A percentile compares a stretch with the other conserved stretches of the same genome.
Evolutionary conservation across 1,140 invertebrate species (phyloP).

Genomic region (Halesus radiatus): DNA sequence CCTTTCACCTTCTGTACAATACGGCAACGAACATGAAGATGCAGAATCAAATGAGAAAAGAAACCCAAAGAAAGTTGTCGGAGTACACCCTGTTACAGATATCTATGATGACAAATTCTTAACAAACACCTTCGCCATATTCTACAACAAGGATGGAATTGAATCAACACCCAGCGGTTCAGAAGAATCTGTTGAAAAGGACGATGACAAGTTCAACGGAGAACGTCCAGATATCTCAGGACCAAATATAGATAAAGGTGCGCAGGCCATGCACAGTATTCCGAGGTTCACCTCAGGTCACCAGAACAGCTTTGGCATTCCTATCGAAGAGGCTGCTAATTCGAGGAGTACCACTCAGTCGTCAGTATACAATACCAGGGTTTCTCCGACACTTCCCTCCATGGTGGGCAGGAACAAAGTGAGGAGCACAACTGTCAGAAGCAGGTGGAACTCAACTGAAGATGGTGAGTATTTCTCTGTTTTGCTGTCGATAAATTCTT

Average conservation of each 20-base stretch:
- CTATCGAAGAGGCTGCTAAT: conserved; percentile 72
- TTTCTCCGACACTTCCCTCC: conserved; percentile 72
- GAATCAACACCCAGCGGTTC: conserved; percentile 53
- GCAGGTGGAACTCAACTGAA: conserved; percentile 56
- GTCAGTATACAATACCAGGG: conserved; percentile 69
- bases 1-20: conserved; percentile 67
- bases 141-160: conserved; percentile 55
- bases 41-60: conserved; percentile 61
- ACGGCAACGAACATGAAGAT: conserved; percentile 64
- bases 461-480: conserved; percentile 53
- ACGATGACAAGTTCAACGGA: conserved; percentile 26
- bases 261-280: conserved; percentile 7
- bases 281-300: conserved; percentile 72
- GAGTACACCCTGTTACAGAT: conserved; percentile 53
- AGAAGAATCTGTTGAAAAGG: conserved; percentile 38
- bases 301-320: conserved; percentile 73
- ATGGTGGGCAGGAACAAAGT: conserved; percentile 59
- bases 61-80: conserved; percentile 60
- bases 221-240: not conserved
- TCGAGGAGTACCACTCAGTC: conserved; percentile 69
- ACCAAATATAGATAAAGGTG: conserved; percentile 21
- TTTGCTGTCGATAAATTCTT: no score
- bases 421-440: conserved; percentile 54
- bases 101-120: conserved; percentile 57
- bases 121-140: conserved; percentile 55